Base-by-base conservation (phyloP, 2,113 vertebrate species). In the Plecotus auritus region DNA sequence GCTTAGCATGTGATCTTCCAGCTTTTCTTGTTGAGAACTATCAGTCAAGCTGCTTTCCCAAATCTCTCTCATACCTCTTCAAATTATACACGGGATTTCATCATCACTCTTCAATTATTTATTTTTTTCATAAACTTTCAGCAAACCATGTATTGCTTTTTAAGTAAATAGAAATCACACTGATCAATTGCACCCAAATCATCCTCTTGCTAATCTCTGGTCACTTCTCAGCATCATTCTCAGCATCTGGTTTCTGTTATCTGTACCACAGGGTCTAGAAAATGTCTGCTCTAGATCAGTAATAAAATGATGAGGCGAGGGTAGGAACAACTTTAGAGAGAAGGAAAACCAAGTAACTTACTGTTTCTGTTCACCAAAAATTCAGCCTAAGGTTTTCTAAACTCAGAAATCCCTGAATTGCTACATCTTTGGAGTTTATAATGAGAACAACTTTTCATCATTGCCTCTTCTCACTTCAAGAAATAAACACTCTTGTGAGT, bases 1-100 rank as follows among this genome's bases (percentile, higher is more conserved):
- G 98, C 98, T 98, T 98, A 98, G 98, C 99, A 99, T 99, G 99
- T 98, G 95, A 91, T 97, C 96, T 98, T 98, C 94, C 94, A 95
- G 73, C 69, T 78, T 96, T 96, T 91, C 96, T 97, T 93, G 18
- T 91, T 26, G 54, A 93, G 87, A 96, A 88, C 74, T 82, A 0
- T 97, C 74, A 83, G 0, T 97, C 74, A 78, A 78, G 69, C 74
- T 93, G 80, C 95, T 96, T 94, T 96, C 73, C 47, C 89, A 92
- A 95, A 91, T 78, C 16, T 93, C 23, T 93, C 42, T 69, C 97
- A 51, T 97, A 51, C 10, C 37, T 78, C 26, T 87, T 83, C 42
- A 76, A 93, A 64, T 54, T 95, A 9, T 88, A 45, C 45, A 40
- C 49, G 51, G 69, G 86, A 70, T 95, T 94, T 80, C 81, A 93